These are phyloP conservation scores for Serrognathus titanus DNA, from an alignment of 2,888 invertebrate species.

Conservation along the genomic window DNA sequence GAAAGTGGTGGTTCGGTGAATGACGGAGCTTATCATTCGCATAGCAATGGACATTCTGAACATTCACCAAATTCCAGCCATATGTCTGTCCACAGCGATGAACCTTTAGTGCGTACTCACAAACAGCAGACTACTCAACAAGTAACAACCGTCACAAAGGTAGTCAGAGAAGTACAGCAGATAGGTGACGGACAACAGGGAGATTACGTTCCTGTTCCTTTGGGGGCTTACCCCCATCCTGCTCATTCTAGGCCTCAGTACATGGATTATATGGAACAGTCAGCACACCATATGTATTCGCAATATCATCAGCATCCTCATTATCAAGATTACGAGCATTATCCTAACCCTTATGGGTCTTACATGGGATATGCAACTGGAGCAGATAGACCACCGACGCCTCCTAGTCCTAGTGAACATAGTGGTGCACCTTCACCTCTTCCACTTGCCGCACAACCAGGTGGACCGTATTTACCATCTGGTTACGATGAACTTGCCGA, in stretches of 20 bases:
- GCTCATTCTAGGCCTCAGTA: conserved; percentile 45
- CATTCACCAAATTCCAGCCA: conserved; percentile 60
- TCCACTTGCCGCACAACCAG: conserved; percentile 45
- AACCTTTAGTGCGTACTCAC: conserved; percentile 58
- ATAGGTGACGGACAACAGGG: conserved; percentile 55
- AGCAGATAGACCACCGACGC: conserved; percentile 51
- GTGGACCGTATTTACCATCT: conserved; percentile 57
- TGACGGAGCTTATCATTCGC: conserved; percentile 46
- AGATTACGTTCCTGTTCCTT: conserved; percentile 54
- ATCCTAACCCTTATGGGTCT: conserved; percentile 52
- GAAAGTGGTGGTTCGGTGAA: conserved; percentile 32
- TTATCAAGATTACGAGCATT: conserved; percentile 59
- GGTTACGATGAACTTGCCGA: conserved; percentile 65
- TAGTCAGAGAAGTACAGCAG: conserved; percentile 62
- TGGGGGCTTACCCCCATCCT: conserved; percentile 47
- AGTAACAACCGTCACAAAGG: conserved; percentile 69
- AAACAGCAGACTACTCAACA: conserved; percentile 68
- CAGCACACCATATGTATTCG: conserved; percentile 49
- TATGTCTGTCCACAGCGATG: conserved; percentile 53
- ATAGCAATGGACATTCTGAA: conserved; percentile 64
- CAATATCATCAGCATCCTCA: conserved; percentile 53
- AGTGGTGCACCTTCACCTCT: conserved; percentile 56
- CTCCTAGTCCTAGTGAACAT: conserved; percentile 57
- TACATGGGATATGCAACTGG: conserved; percentile 49
- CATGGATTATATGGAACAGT: conserved; percentile 51